Base-by-base conservation (phyloP, 2,797 vertebrate species). In the Pangasius djambal region DNA sequence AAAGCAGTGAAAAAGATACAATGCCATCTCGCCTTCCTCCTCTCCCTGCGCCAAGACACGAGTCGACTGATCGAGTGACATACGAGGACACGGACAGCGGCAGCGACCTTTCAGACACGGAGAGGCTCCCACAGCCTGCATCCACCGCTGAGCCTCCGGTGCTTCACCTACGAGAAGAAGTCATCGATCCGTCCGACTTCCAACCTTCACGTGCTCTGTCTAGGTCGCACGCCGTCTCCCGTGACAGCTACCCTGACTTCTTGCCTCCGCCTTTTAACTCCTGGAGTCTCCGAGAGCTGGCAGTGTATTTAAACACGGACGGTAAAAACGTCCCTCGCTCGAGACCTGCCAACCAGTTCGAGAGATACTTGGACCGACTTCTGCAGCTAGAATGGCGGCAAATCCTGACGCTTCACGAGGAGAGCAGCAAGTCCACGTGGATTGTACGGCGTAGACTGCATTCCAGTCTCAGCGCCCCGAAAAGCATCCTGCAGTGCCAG, bases 191-290 rank as follows among this genome's bases (percentile, higher is more conserved):
- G 0, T 91, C 93, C 0, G 94, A 93, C 75, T 89, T 94, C 25
- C 92, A 92, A 2, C 86, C 92, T 2, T 75, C 87, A 15, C 28
- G 91, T 2, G 91, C 88, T 0, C 88, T 57, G 0, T 91, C 89
- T 0, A 92, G 93, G 85, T 48, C 94, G 84, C n/a, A 70, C 1
- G 90, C n/a, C 91, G 89, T 81, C 0, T 89, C 89, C 0, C 88
- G 91, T 0, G 95, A 95, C 87, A 90, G 91, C 72, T 99, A 97
- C 89, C 96, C 97, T 0, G 97, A 99, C 88, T 97, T 97, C 91
- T 96, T 99, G 4, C 98, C 98, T 0, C 96, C 97, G 0, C 98
- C 98, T 0, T 99, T 97, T 86, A 97, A 96, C 92, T 96, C 97
- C 0, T 99, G 98, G 98, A 97, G 96, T 93, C 93, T 99, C 82